Conservation (phyloP, 2,113 vertebrate genomes). For the Protobothrops mucrosquamatus region DNA sequence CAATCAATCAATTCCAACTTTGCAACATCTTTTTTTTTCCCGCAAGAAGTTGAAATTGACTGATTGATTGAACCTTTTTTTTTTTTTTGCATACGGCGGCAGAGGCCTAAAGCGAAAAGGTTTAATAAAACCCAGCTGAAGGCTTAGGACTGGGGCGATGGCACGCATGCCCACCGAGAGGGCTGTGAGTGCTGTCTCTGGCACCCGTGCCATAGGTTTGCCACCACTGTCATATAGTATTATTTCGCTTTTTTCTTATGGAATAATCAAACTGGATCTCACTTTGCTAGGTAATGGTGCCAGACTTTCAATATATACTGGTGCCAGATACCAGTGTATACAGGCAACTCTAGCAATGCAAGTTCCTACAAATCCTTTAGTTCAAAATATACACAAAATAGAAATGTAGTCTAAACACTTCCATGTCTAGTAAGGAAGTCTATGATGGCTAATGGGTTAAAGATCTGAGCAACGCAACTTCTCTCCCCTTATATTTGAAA, state of each 20-base stretch:
- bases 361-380: neutral
- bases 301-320: neutral
- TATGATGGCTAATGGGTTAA: neutral
- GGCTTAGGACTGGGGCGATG: too few species aligned
- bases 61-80: too few species aligned
- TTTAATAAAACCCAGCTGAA: too few species aligned
- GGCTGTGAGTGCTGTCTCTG: too few species aligned
- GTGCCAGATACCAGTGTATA: neutral
- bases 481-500: neutral
- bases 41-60: too few species aligned
- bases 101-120: too few species aligned
- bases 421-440: neutral
- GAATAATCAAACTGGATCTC: neutral
- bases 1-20: too few species aligned
- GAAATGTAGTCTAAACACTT: neutral
- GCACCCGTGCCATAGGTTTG: too few species aligned
- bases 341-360: neutral
- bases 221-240: neutral
- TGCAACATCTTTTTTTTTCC: too few species aligned
- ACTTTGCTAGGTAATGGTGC: neutral
- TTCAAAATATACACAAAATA: neutral
- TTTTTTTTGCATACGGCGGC: too few species aligned
- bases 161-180: too few species aligned
- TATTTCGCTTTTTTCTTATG: neutral
- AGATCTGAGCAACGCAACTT: neutral